phyloP scores from a whole-genome alignment of 2,888 invertebrate genomes.

The Lycaena phlaeas region DNA sequence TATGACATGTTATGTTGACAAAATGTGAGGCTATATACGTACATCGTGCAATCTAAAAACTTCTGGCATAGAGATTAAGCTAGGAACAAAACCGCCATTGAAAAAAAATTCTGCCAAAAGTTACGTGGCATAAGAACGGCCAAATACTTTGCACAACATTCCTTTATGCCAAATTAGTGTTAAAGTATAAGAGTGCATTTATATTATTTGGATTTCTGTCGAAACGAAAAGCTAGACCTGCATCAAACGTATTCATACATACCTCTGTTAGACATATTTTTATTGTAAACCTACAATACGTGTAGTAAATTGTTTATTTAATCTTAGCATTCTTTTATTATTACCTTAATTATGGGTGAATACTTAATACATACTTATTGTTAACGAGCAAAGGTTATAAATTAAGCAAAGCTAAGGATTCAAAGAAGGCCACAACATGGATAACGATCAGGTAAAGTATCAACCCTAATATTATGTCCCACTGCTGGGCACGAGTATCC shows the following conservation, averaged over 20 bases:
- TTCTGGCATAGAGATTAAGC: no score
- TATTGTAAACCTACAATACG: slow-evolving; percentile 71
- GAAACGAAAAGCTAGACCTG: slow-evolving; percentile 50
- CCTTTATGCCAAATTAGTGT: slow-evolving; percentile 63
- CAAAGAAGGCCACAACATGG: no score
- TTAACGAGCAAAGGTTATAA: no score
- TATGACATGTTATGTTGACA: no score
- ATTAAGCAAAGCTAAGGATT: no score
- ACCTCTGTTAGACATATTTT: slow-evolving; percentile 68
- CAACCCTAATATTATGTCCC: no score
- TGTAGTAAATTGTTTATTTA: slow-evolving; percentile 74
- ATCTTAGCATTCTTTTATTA: slow-evolving; percentile 49
- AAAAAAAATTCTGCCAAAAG: background rate
- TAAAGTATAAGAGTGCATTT: slow-evolving; percentile 29
- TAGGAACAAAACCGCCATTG: background rate
- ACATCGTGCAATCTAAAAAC: no score
- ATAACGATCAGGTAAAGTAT: no score
- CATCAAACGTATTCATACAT: slow-evolving; percentile 57
- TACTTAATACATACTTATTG: no score
- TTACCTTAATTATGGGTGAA: slow-evolving; percentile 2
- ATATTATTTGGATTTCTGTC: slow-evolving; percentile 20
- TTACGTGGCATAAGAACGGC: background rate
- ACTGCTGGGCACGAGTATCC: no score
- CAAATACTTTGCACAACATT: slow-evolving; percentile 36
- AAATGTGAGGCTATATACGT: no score